phyloP scores from a whole-genome alignment of 2,113 vertebrate species.

The Microcebus tavaratra region DNA sequence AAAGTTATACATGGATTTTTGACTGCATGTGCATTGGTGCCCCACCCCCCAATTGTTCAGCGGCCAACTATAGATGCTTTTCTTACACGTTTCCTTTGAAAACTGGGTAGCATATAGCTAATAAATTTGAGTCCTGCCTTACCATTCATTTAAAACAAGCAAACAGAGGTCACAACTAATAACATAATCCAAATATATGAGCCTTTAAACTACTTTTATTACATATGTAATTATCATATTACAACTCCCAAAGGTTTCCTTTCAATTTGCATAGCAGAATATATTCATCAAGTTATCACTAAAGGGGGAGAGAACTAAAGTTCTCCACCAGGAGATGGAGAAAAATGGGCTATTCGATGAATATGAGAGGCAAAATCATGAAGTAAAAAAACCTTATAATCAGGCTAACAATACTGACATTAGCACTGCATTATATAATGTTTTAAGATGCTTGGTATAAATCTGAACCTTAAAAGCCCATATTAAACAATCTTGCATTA shows the following conservation, averaged over 20 bases:
- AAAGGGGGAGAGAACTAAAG: background rate
- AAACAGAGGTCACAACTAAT: background rate
- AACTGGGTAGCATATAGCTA: background rate
- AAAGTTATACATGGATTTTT: background rate
- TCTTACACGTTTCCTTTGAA: background rate
- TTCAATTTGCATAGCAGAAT: background rate
- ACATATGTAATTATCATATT: background rate
- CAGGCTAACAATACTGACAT: background rate
- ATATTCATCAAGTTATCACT: conserved; percentile 1
- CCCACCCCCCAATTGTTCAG: background rate
- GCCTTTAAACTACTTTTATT: conserved; percentile 16
- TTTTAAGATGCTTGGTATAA: background rate
- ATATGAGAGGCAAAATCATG: background rate
- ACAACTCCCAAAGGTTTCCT: background rate
- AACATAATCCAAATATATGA: conserved; percentile 4
- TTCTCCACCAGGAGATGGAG: background rate
- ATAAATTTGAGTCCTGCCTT: background rate
- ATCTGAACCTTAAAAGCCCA: conserved; percentile 4
- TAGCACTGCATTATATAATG: background rate
- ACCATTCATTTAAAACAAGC: conserved; percentile 15
- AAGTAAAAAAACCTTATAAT: conserved; percentile 1
- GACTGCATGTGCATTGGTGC: background rate
- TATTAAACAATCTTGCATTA: background rate
- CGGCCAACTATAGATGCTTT: background rate
- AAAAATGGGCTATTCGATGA: background rate